Base-by-base conservation (phyloP, 2,113 vertebrate species). In the Saccopteryx leptura region DNA sequence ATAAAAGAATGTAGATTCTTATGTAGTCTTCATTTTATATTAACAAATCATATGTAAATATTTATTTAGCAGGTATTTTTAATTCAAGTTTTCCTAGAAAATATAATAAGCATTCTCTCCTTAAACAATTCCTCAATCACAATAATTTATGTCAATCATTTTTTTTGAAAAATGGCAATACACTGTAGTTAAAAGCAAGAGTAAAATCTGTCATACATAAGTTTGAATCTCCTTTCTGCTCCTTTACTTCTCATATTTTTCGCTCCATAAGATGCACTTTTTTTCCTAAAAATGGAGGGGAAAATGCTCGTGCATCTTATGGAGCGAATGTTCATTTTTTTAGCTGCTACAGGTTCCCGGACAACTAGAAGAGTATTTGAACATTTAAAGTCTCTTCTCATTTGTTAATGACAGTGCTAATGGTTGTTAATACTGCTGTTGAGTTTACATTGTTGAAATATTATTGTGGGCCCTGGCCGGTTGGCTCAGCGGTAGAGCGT, bases 61-160 rank as follows among this genome's bases (percentile, higher is more conserved):
- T 46, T 8, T 79, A 39, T 28, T 33, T 61, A 68, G 8, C 6
- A 46, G 54, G 18, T 19, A 65, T 7, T 65, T 84, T 52, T 14
- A 54, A 69, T 8, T 78, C 63, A 79, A 84, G 80, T 68, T 74
- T 85, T 66, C 24, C 60, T 26, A 66, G 46, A 78, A 92, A 78
- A 60, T 28, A 39, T 15, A 72, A 85, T 54, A 56, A 52, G 5
- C 0, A 28, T 54, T 2, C 31, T 60, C 13, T 65, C n/a, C 46
- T 76, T 82, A 91, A 78, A 75, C 61, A 63, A 81, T 80, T 86
- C 28, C 33, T 82, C 75, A 75, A 75, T 68, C n/a, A 76, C 5
- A 46, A n/a, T 26, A 61, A 71, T 76, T 72, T 86, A 52, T n/a
- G 39, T 21, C 31, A 75, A 58, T 52, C n/a, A 31, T 63, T 96